A percentile compares a stretch with the other conserved stretches of the same genome.
Conservation (phyloP, 1,140 invertebrate genomes). For the Steinernema feltiae region DNA sequence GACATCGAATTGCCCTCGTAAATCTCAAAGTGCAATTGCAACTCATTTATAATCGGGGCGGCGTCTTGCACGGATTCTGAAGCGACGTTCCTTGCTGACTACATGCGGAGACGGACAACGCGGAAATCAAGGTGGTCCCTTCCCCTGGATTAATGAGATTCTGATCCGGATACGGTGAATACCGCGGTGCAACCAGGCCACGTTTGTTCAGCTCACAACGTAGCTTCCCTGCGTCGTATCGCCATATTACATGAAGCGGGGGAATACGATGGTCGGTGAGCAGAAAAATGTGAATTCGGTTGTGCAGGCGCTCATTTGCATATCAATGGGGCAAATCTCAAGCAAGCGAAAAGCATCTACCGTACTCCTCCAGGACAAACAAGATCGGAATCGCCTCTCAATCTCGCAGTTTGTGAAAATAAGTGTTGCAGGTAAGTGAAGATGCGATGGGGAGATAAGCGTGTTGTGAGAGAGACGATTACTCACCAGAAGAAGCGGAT, state of each 20-base stretch:
- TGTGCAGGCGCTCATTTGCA: too few relatives aligned
- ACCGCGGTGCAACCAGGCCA: too few relatives aligned
- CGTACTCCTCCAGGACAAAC: background rate
- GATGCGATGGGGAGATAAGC: background rate
- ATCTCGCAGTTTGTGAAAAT: background rate
- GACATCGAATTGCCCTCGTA: constrained; percentile 13
- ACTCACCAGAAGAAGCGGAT: background rate
- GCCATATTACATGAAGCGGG: too few relatives aligned
- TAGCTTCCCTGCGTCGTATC: too few relatives aligned
- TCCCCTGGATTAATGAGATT: too few relatives aligned
- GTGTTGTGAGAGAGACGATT: background rate
- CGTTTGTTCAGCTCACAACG: too few relatives aligned
- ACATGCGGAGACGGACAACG: background rate
- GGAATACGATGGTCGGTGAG: too few relatives aligned
- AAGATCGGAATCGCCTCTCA: background rate
- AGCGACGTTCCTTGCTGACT: background rate
- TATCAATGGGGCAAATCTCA: background rate
- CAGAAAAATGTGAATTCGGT: too few relatives aligned
- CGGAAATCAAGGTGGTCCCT: constrained; percentile 3
- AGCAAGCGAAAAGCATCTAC: too few relatives aligned
- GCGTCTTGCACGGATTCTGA: background rate
- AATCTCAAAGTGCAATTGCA: constrained; percentile 15
- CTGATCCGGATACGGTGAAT: too few relatives aligned
- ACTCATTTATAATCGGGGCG: background rate
- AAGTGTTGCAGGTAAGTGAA: background rate